Evolutionary conservation across 92 coral and sea anemone species (phyloP), one percentile per base, ranked within the genome.

Genomic region (Micromussa lordhowensis): DNA sequence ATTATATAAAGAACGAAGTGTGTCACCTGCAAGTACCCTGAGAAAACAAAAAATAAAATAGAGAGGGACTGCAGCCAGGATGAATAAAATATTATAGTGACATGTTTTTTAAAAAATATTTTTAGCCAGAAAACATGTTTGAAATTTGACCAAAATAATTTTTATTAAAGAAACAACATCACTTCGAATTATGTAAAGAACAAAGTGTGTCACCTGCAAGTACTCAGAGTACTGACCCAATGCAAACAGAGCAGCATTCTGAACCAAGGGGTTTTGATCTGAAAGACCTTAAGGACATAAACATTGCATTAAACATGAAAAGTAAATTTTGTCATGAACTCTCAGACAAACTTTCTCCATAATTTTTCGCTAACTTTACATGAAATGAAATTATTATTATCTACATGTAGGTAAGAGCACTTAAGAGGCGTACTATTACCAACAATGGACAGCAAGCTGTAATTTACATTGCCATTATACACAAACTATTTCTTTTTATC

Each of bases 181-280:
- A n/a, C n/a, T n/a, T n/a, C n/a, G n/a, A n/a, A n/a, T 63, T 63
- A n/a, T 28, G 0, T 19, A 2, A 66, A 28, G 32, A 66, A 26
- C 71, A 80, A 80, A n/a, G 36, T 35, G 13, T 16, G 78, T 74
- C 87, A 97, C 99, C 98, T 97, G 99, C 44, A 97, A 82, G 78
- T 92, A 94, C 68, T 97, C 99, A 1, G 99, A 96, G 91, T 94
- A 97, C 89, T 97, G 99, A 51, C 99, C 99, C 81, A 97, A 80
- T 11, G 99, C 98, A 96, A 97, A 97, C 61, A 97, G 81, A 28
- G 99, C 96, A 53, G 99, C 99, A 88, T 97, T 97, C 77, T 96
- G 95, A 3, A 97, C 99, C 31, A 96, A 84, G 68, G 91, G 90
- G 54, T 93, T 90, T 48, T 82, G 92, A 85, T 97, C 99, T 63